phyloP scores from a whole-genome alignment of 2,797 vertebrate genomes.

The Centroberyx gerrardi region DNA sequence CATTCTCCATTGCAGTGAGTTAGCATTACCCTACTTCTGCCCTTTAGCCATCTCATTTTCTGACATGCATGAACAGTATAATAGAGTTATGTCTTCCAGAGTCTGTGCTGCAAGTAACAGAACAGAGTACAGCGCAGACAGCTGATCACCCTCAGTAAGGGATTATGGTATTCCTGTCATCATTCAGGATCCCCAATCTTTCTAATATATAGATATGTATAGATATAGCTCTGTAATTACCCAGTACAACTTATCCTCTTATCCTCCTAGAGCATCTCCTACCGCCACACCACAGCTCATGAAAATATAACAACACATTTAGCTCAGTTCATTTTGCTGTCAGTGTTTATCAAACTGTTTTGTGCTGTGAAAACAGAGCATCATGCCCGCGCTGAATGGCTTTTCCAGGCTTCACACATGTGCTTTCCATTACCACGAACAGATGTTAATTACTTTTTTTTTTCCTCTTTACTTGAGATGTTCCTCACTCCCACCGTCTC shows the following conservation, averaged over 20 bases:
- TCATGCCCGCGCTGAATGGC: slow-evolving; percentile 54
- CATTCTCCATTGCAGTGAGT: slow-evolving; percentile 6
- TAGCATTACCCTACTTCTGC: slow-evolving; percentile 16
- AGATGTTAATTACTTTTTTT: slow-evolving; percentile 72
- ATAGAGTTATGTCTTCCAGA: too few relatives aligned
- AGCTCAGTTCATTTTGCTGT: slow-evolving; percentile 57
- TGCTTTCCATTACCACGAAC: slow-evolving; percentile 72
- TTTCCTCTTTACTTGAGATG: slow-evolving; percentile 53
- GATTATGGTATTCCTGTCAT: too few relatives aligned
- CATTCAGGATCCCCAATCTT: too few relatives aligned
- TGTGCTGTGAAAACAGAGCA: slow-evolving; percentile 69
- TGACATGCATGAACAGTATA: not conserved
- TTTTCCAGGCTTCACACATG: slow-evolving; percentile 63
- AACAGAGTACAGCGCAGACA: too few relatives aligned
- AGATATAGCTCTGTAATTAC: not conserved
- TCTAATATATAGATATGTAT: not conserved
- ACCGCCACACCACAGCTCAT: slow-evolving; percentile 15
- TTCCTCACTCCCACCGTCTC: slow-evolving; percentile 40
- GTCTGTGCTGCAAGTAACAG: too few relatives aligned
- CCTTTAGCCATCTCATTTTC: slow-evolving; percentile 17
- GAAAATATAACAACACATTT: slow-evolving; percentile 58
- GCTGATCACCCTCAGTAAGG: too few relatives aligned
- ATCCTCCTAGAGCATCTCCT: not conserved
- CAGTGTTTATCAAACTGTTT: slow-evolving; percentile 67
- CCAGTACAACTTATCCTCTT: too few relatives aligned